Base-by-base conservation (phyloP, 1,140 invertebrate genomes). In the Grapholita molesta region DNA sequence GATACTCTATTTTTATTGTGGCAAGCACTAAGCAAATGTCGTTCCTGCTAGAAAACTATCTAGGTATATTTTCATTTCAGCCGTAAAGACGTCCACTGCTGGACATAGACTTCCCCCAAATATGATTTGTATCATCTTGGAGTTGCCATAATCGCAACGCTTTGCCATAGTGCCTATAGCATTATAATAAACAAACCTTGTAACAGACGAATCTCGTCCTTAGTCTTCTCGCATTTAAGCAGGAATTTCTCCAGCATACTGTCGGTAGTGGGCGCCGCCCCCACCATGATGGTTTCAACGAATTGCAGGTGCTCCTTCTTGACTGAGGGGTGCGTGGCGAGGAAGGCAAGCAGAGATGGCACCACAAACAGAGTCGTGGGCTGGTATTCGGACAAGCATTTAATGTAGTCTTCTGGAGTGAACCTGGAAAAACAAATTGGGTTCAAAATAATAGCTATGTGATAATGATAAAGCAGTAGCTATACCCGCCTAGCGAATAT, bases 281-380 rank as follows among this genome's bases (percentile, higher is more conserved):
- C 95, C 25, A 94, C 94, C 70, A 94, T 93, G 23, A 95, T 92
- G 23, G 90, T 89, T 70, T 92, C 91, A 0, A 95, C 86, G 1
- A 90, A 93, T 18, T 92, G 80, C 67, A 95, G 78, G 75, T 95
- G 93, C 57, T 94, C 92, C 68, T 92, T 89, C 61, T 93, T 95
- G 15, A 95, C 93, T 7, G 85, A 79, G 0, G 94, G 94, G 89
- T 95, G 94, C 1, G 94, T 93, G 0, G 94, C 93, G 28, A 96
- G 77, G 80, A 95, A 95, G 0, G 94, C 83, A n/a, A 96, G 74
- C 3, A 96, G 77, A 0, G 95, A 95, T 0, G 95, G 95, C 9
- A 95, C 95, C 12, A 95, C 94, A 74, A 95, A 95, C 23, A 96
- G 70, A 3, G 92, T 89, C 4, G 90, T 93, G 0, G 95, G 95